phyloP scores from a whole-genome alignment of 2,113 vertebrate species.

The Chiloscyllium plagiosum region DNA sequence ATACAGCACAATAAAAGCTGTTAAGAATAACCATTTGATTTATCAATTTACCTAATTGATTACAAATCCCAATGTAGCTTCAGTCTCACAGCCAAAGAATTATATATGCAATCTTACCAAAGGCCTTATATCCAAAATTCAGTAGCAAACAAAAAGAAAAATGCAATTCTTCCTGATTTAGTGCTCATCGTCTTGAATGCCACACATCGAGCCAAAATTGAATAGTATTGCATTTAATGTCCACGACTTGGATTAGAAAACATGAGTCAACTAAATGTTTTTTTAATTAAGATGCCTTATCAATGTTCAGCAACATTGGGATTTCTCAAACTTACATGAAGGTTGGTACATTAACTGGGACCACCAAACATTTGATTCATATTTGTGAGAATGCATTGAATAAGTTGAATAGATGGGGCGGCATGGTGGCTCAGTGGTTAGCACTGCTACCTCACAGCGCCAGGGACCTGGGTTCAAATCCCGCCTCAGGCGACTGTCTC shows the following conservation, averaged over 20 bases:
- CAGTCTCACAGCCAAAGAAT: constrained; percentile 44
- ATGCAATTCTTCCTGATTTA: constrained; percentile 49
- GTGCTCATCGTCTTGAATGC: constrained; percentile 48
- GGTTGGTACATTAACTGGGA: neutral
- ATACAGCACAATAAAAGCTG: constrained; percentile 39
- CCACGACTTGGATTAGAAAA: constrained; percentile 39
- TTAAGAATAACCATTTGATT: constrained; percentile 40
- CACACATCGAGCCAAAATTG: constrained; percentile 44
- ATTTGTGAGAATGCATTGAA: neutral
- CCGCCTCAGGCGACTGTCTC: too few relatives aligned
- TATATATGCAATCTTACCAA: constrained; percentile 46
- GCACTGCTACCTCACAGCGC: too few relatives aligned
- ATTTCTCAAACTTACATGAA: neutral
- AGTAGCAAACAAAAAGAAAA: constrained; percentile 41
- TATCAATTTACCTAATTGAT: constrained; percentile 44
- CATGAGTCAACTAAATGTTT: constrained; percentile 33
- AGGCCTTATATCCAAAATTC: constrained; percentile 2
- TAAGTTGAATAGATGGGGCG: neutral
- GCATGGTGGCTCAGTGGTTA: too few relatives aligned
- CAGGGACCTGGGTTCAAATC: too few relatives aligned
- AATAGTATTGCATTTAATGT: constrained; percentile 43
- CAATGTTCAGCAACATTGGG: constrained; percentile 32
- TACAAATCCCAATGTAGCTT: constrained; percentile 42
- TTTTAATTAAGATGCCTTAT: constrained; percentile 40
- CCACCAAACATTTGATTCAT: neutral